A percentile compares a stretch with the other conserved stretches of the same genome.
Evolutionary conservation across 2,113 vertebrate genomes (phyloP).

Genomic region (Pygoscelis adeliae): DNA sequence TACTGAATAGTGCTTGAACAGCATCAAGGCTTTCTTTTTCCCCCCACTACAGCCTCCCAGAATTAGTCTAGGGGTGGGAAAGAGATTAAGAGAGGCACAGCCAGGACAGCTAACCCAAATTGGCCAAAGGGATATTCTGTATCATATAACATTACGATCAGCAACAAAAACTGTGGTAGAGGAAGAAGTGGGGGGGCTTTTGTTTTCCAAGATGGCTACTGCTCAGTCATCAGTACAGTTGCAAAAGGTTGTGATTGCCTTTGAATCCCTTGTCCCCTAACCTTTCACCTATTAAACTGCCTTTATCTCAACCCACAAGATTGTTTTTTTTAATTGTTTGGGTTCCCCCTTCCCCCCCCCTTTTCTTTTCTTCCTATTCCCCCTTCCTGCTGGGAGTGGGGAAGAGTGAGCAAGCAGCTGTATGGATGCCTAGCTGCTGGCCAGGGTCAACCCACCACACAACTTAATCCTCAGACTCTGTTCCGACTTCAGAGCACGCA

Average conservation of each 20-base stretch:
- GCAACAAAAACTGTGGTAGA: not conserved
- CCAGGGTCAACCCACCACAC: not conserved
- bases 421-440: not conserved
- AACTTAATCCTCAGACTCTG: not conserved
- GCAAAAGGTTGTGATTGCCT: not conserved
- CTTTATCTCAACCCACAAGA: not conserved
- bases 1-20: not conserved
- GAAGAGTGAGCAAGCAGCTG: not conserved
- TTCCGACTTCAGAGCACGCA: not conserved
- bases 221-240: not conserved
- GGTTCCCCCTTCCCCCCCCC: no score
- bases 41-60: not conserved
- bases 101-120: not conserved
- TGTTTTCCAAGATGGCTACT: not conserved
- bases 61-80: not conserved
- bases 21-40: not conserved
- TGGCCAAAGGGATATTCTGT: not conserved
- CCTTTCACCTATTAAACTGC: not conserved
- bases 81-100: not conserved
- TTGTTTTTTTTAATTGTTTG: not conserved
- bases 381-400: not conserved
- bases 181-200: accelerated
- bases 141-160: not conserved
- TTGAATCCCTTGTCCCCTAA: not conserved
- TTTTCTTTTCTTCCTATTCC: not conserved